phyloP scores from a whole-genome alignment of 2,113 vertebrate species.

The Lepisosteus osseus region DNA sequence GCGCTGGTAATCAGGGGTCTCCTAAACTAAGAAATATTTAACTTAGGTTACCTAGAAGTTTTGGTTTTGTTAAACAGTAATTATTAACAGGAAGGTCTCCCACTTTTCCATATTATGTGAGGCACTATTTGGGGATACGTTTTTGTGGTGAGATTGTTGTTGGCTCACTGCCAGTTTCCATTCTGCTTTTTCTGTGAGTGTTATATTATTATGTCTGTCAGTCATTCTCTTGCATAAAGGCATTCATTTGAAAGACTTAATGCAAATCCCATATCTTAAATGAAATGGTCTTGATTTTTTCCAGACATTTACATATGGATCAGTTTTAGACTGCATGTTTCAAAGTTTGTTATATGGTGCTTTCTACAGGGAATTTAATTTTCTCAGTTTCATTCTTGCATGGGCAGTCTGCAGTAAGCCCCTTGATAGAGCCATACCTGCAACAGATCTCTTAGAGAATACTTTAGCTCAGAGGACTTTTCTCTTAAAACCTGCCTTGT shows the following conservation, averaged over 20 bases:
- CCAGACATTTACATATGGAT: no score
- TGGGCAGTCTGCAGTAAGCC: not conserved
- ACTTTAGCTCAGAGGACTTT: not conserved
- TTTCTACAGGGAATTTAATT: no score
- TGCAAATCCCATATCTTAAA: constrained; percentile 72
- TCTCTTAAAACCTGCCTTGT: not conserved
- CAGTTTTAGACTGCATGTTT: no score
- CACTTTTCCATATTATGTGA: constrained; percentile 70
- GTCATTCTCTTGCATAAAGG: constrained; percentile 65
- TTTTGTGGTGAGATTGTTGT: constrained; percentile 46
- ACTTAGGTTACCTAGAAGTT: constrained; percentile 41
- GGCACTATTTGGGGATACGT: constrained; percentile 63
- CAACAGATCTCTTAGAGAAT: not conserved
- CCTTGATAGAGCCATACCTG: not conserved
- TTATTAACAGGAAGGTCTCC: constrained; percentile 72
- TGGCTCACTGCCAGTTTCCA: constrained; percentile 69
- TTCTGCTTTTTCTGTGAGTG: constrained; percentile 62
- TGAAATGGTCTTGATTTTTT: constrained; percentile 71
- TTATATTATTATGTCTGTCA: constrained; percentile 73
- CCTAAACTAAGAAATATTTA: constrained; percentile 38
- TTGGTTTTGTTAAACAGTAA: constrained; percentile 57
- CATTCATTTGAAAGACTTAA: constrained; percentile 70
- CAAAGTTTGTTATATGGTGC: no score
- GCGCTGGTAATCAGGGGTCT: constrained; percentile 44
- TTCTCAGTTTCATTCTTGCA: not conserved